These are phyloP conservation scores for Brachirus orientalis DNA, from an alignment of 2,113 vertebrate species.

Conservation along the genomic window DNA sequence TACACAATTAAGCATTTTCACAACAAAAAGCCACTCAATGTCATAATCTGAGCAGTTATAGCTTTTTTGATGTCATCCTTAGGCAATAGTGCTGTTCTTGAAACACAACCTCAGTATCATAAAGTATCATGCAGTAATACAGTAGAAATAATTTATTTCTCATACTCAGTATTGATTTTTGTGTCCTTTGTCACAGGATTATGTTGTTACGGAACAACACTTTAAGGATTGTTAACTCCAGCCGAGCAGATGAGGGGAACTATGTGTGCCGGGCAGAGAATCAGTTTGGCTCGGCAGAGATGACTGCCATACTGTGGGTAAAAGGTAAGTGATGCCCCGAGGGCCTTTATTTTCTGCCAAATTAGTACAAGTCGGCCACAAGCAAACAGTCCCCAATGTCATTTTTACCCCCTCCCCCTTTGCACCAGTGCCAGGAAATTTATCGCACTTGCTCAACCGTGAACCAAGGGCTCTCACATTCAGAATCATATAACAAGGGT, in stretches of 20 bases:
- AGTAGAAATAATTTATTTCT: conserved; percentile 52
- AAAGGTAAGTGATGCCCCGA: conserved; percentile 88
- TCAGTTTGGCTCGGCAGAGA: conserved; percentile 92
- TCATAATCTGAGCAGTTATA: conserved; percentile 1
- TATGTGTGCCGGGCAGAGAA: conserved; percentile 92
- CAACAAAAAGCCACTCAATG: conserved; percentile 9
- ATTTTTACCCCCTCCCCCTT: conserved; percentile 31
- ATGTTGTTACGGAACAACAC: conserved; percentile 91
- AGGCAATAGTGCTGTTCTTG: conserved; percentile 20
- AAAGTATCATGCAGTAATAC: conserved; percentile 8
- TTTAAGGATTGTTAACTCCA: conserved; percentile 89
- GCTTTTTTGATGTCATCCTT: conserved; percentile 3
- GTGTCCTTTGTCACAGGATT: conserved; percentile 81
- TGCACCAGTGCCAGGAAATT: conserved; percentile 54
- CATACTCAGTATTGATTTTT: conserved; percentile 54
- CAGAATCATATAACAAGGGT: conserved; percentile 70
- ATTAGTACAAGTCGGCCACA: conserved; percentile 72
- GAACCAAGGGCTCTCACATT: conserved; percentile 69
- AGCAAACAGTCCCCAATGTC: conserved; percentile 72
- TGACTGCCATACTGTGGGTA: conserved; percentile 87
- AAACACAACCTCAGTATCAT: conserved; percentile 8
- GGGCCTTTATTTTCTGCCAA: conserved; percentile 74
- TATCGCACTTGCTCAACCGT: conserved; percentile 68
- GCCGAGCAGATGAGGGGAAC: conserved; percentile 91
- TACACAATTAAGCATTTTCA: conserved; percentile 8